These are phyloP conservation scores for Styela plicata DNA, from an alignment of 23 tunicate species.

Conservation along the genomic window DNA sequence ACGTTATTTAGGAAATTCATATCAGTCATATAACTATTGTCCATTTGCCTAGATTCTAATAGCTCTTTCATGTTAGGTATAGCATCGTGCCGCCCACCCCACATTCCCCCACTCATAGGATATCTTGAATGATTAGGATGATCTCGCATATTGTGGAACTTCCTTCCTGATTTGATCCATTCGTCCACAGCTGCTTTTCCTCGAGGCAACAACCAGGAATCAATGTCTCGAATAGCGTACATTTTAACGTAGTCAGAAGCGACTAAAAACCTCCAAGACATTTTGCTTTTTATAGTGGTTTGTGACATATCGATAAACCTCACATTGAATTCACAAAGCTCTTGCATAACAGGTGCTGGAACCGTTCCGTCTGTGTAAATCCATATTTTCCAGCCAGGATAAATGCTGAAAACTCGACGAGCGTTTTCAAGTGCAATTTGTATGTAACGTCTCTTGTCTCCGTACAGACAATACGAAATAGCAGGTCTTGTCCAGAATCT, in stretches of 20 bases:
- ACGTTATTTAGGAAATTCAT: background rate
- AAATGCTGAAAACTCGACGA: slow-evolving; percentile 8
- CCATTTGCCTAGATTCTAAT: background rate
- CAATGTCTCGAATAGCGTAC: slow-evolving; percentile 12
- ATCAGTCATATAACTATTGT: slow-evolving; percentile 5
- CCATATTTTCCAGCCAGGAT: slow-evolving; percentile 27
- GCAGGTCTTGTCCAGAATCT: slow-evolving; percentile 8
- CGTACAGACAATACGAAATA: background rate
- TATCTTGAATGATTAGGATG: slow-evolving; percentile 10
- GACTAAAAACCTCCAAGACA: slow-evolving; percentile 14
- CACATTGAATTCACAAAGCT: slow-evolving; percentile 1
- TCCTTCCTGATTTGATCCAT: slow-evolving; percentile 17
- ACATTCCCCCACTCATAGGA: slow-evolving; percentile 14
- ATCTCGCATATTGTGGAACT: slow-evolving; percentile 22
- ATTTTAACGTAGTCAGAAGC: slow-evolving; percentile 7
- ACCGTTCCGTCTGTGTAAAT: slow-evolving; percentile 10
- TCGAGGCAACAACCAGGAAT: background rate
- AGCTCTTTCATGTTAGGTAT: slow-evolving; percentile 18
- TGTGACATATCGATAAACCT: slow-evolving; percentile 3
- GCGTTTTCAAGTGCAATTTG: background rate
- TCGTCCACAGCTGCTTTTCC: slow-evolving; percentile 18
- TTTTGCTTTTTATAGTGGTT: background rate
- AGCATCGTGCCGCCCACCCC: slow-evolving; percentile 9
- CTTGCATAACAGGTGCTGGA: background rate
- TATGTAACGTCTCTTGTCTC: background rate